Conservation (phyloP, 2,888 invertebrate species). For the Cloeon dipterum region DNA sequence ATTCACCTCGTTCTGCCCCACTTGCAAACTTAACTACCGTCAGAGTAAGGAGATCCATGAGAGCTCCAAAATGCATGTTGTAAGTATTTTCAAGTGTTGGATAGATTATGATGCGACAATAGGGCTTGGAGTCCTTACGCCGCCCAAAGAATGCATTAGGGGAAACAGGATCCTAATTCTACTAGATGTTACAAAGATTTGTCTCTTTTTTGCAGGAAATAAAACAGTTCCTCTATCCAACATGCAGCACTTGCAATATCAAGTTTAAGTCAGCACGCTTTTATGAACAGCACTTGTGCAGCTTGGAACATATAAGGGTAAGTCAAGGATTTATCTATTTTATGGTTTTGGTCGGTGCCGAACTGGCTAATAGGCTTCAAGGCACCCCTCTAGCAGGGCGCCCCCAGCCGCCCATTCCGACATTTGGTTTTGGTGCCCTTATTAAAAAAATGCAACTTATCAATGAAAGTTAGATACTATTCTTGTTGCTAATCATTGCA, state of each 20-base stretch:
- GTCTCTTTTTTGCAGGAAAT: conserved; percentile 39
- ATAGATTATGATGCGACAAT: neutral
- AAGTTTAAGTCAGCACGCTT: conserved; percentile 66
- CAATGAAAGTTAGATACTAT: no score
- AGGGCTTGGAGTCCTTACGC: neutral
- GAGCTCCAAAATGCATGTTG: conserved; percentile 43
- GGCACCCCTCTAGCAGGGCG: no score
- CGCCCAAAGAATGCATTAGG: neutral
- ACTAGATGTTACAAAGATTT: neutral
- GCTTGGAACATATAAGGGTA: conserved; percentile 60
- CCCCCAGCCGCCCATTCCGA: no score
- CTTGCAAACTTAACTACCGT: conserved; percentile 52
- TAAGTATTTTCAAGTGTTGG: neutral
- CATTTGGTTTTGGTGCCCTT: no score
- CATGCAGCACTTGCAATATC: conserved; percentile 51
- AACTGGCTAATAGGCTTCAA: no score
- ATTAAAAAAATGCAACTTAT: no score
- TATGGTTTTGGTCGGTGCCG: no score
- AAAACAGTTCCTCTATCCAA: conserved; percentile 65
- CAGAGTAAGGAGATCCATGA: conserved; percentile 56
- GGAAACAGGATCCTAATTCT: neutral
- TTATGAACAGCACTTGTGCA: conserved; percentile 63
- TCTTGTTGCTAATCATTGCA: no score
- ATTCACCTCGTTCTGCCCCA: conserved; percentile 41
- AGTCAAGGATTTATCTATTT: conserved; percentile 7